These are phyloP conservation scores for Drosophila prostipennis DNA, from an alignment of 2,888 invertebrate genomes.

Conservation along the genomic window DNA sequence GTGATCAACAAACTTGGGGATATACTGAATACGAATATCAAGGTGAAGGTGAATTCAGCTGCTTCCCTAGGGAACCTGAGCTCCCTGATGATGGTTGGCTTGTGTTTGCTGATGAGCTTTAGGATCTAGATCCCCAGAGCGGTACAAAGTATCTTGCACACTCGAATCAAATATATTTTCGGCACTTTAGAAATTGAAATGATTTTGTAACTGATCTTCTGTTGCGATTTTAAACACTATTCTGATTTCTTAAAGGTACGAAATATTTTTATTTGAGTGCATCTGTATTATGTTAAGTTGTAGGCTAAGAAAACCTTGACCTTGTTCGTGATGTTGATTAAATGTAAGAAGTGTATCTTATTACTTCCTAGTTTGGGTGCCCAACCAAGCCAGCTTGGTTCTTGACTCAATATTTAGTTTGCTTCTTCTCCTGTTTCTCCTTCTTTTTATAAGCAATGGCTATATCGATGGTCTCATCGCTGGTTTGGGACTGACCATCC, in stretches of 20 bases:
- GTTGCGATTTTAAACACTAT: not conserved
- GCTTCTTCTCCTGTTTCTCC: slow-evolving; percentile 51
- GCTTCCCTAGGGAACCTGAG: slow-evolving; percentile 16
- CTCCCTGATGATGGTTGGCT: slow-evolving; percentile 15
- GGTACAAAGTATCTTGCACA: slow-evolving; percentile 2
- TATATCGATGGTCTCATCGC: slow-evolving; percentile 77
- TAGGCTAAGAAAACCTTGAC: slow-evolving; percentile 29
- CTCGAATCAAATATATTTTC: slow-evolving; percentile 1
- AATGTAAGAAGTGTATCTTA: slow-evolving; percentile 44
- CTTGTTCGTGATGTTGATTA: slow-evolving; percentile 56
- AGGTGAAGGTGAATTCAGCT: slow-evolving; percentile 16
- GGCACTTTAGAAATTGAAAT: not conserved
- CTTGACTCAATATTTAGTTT: slow-evolving; percentile 44
- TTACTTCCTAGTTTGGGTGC: slow-evolving; percentile 1
- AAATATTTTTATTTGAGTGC: slow-evolving; percentile 37
- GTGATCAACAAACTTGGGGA: slow-evolving; percentile 86
- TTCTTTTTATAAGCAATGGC: slow-evolving; percentile 66
- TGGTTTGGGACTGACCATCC: slow-evolving; percentile 73
- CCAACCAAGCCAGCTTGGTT: slow-evolving; percentile 56
- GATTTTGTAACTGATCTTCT: not conserved
- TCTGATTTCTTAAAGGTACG: slow-evolving; percentile 11
- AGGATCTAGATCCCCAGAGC: slow-evolving; percentile 21
- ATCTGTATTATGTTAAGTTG: slow-evolving; percentile 38
- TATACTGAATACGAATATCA: slow-evolving; percentile 84
- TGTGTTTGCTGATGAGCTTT: slow-evolving; percentile 31